These are phyloP conservation scores for Macroramphosus scolopax DNA, from an alignment of 2,797 vertebrate genomes.

Conservation along the genomic window DNA sequence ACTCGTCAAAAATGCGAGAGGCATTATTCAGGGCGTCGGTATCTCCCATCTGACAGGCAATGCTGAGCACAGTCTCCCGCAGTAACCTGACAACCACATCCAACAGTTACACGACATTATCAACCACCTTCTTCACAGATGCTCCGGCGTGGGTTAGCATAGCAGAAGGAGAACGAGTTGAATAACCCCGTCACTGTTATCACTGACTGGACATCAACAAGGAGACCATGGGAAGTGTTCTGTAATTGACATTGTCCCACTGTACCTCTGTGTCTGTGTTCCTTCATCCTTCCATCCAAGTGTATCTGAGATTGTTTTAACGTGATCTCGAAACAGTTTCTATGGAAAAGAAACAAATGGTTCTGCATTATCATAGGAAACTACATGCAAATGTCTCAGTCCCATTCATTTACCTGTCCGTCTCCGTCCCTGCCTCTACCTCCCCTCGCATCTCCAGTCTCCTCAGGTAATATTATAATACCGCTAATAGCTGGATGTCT, in stretches of 20 bases:
- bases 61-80: constrained; percentile 81
- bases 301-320: constrained; percentile 68
- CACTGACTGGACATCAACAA: background rate
- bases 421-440: no score
- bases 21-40: constrained; percentile 67
- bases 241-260: no score
- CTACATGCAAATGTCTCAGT: background rate
- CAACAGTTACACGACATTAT: background rate
- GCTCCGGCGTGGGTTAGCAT: no score
- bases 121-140: no score
- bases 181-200: background rate
- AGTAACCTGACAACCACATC: constrained; percentile 79
- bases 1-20: constrained; percentile 76
- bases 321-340: constrained; percentile 79
- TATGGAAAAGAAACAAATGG: constrained; percentile 54
- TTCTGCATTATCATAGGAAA: background rate
- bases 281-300: constrained; percentile 83
- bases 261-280: constrained; percentile 80
- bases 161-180: no score
- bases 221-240: no score
- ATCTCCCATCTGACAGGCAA: constrained; percentile 87
- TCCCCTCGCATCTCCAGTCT: no score
- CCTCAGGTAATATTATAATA: no score
- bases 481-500: no score
- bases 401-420: no score